Evolutionary conservation across 2,888 invertebrate genomes (phyloP).

Genomic region (Drosophila subsilvestris): DNA sequence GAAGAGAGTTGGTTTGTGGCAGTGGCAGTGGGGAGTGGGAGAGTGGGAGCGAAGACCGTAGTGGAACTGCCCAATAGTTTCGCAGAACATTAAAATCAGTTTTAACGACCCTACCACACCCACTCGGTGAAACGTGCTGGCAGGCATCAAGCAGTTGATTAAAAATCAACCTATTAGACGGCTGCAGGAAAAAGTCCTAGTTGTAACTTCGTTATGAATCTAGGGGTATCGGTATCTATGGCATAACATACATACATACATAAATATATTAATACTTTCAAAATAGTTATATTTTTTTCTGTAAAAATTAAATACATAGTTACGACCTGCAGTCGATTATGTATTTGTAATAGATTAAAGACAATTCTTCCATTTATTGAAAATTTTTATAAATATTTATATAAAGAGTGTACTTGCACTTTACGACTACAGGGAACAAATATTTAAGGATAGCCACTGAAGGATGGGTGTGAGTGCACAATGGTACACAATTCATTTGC

Average conservation of each 20-base stretch:
- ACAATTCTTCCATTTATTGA: not conserved
- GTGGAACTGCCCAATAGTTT: constrained; percentile 42
- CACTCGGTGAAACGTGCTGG: constrained; percentile 49
- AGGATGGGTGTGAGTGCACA: constrained; percentile 2
- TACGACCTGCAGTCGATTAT: too few relatives aligned
- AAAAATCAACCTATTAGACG: constrained; percentile 57
- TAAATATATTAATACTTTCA: too few relatives aligned
- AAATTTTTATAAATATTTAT: not conserved
- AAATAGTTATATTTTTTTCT: not conserved
- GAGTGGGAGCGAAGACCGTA: not conserved
- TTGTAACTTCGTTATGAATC: too few relatives aligned
- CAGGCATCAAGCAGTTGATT: constrained; percentile 52
- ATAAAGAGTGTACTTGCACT: not conserved
- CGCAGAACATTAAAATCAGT: constrained; percentile 80
- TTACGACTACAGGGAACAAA: not conserved
- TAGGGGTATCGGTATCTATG: too few relatives aligned
- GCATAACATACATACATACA: too few relatives aligned
- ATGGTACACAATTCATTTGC: not conserved
- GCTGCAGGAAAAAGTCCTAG: too few relatives aligned
- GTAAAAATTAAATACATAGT: not conserved
- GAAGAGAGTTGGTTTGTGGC: constrained; percentile 2
- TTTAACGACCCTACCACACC: constrained; percentile 73
- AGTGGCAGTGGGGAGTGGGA: not conserved
- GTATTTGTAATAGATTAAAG: not conserved
- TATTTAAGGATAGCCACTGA: not conserved